Evolutionary conservation across 2,113 vertebrate genomes (phyloP), one percentile per base, ranked within the genome.

Genomic region (Sceloporus tristichus): DNA sequence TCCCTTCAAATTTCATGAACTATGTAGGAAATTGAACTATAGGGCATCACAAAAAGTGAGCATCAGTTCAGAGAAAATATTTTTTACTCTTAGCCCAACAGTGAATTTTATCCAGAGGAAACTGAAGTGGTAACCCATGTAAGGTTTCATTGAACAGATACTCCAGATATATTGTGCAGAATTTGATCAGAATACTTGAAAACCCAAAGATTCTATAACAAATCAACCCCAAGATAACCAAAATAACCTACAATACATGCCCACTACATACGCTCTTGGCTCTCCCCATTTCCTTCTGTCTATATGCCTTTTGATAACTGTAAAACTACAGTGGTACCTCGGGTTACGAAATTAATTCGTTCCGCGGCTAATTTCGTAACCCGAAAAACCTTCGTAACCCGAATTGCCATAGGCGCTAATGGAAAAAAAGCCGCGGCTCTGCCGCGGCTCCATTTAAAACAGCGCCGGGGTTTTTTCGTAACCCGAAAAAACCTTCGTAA

Each of bases 91-190:
- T 71, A 3, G 66, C 66, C 27, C 70, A 70, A 71, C 25, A 10
- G 25, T 65, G 34, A 65, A 78, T 68, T 86, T 78, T 78, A 53
- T 68, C 7, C 42, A 86, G 85, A 48, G 65, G 66, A 78, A 74
- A 29, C 54, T 76, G 27, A 76, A 34, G 84, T 38, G 56, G 34
- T 85, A 75, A 86, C 13, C 16, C 27, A 1, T 66, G 23, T 42
- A n/a, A 66, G 68, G 16, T 14, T 79, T 48, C 25, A 27, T 23
- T 56, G 62, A 68, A 79, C 1, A 73, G 27, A 29, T 23, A 40
- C 18, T 80, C 5, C 21, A 40, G 48, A 27, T 40, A 10, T 54
- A 9, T 53, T 21, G 34, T 53, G 4, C 53, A 16, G 34, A 18
- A 9, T 19, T 42, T 76, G 56, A 23, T 19, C 27, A 38, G 27